Evolutionary conservation across 2,888 invertebrate genomes (phyloP).

Genomic region (Microctonus hyperodae): DNA sequence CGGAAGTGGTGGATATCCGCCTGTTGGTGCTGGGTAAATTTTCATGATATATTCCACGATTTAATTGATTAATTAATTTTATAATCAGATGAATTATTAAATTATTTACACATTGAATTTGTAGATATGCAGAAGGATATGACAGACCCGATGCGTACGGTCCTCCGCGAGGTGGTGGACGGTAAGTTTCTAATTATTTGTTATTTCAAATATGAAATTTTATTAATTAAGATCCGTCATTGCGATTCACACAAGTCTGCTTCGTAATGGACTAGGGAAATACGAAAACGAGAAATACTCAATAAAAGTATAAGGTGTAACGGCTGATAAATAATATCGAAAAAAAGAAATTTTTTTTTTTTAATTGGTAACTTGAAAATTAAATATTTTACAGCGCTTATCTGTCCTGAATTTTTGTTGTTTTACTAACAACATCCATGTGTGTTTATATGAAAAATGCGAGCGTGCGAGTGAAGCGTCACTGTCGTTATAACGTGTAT

Average conservation of each 20-base stretch:
- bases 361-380: too few species aligned
- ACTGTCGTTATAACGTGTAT: not conserved
- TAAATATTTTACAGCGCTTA: not conserved
- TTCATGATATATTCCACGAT: not conserved
- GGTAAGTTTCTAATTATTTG: constrained; percentile 53
- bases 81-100: too few species aligned
- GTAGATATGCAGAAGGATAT: constrained; percentile 59
- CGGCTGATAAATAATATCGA: constrained; percentile 39
- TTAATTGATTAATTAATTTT: not conserved
- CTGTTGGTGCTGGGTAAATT: constrained; percentile 59
- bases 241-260: not conserved
- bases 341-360: too few species aligned
- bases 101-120: constrained; percentile 20
- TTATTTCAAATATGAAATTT: not conserved
- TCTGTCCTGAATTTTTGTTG: not conserved
- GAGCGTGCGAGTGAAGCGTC: constrained; percentile 11
- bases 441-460: not conserved
- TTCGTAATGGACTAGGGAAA: not conserved
- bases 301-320: constrained; percentile 61
- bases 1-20: constrained; percentile 57
- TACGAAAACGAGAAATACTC: constrained; percentile 31
- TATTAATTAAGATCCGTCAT: not conserved
- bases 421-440: not conserved
- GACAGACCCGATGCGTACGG: constrained; percentile 61
- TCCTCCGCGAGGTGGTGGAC: constrained; percentile 59